A percentile compares a stretch with the other conserved stretches of the same genome.
These are phyloP conservation scores for Chelonia mydas DNA, from an alignment of 2,797 vertebrate genomes.

Conservation along the genomic window DNA sequence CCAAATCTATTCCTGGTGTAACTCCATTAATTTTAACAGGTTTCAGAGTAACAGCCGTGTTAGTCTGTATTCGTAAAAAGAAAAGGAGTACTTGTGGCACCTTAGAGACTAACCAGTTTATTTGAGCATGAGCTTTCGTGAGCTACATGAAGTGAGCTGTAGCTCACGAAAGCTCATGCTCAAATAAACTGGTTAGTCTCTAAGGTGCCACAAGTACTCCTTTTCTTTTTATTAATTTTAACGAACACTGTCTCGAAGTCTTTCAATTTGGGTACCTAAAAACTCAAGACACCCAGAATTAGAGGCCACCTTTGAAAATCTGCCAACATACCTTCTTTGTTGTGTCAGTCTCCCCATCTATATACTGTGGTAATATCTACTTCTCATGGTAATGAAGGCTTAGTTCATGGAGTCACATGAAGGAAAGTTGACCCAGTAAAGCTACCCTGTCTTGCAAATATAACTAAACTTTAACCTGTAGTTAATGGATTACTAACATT, in stretches of 20 bases:
- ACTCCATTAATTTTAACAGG: constrained; percentile 17
- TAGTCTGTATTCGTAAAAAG: too few species aligned
- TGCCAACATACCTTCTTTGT: not conserved
- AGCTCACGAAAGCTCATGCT: too few species aligned
- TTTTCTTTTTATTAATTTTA: constrained; percentile 9
- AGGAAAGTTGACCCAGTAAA: constrained; percentile 11
- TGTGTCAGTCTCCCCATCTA: not conserved
- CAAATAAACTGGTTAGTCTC: too few species aligned
- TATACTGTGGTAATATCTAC: not conserved
- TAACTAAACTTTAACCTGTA: constrained; percentile 32
- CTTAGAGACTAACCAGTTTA: too few species aligned
- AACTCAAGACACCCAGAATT: not conserved
- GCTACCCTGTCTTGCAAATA: constrained; percentile 24
- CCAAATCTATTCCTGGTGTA: not conserved
- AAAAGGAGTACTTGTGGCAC: too few species aligned
- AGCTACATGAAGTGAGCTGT: too few species aligned
- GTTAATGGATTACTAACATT: not conserved
- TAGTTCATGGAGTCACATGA: constrained; percentile 23
- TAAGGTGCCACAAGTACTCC: too few species aligned
- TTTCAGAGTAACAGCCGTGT: too few species aligned
- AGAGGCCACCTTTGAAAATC: not conserved
- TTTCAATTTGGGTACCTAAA: constrained; percentile 56
- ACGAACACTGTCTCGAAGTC: constrained; percentile 53
- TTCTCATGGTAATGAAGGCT: constrained; percentile 11
- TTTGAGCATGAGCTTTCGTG: too few species aligned